Conservation (phyloP, 2,888 invertebrate genomes). For the Agapostemon virescens region DNA sequence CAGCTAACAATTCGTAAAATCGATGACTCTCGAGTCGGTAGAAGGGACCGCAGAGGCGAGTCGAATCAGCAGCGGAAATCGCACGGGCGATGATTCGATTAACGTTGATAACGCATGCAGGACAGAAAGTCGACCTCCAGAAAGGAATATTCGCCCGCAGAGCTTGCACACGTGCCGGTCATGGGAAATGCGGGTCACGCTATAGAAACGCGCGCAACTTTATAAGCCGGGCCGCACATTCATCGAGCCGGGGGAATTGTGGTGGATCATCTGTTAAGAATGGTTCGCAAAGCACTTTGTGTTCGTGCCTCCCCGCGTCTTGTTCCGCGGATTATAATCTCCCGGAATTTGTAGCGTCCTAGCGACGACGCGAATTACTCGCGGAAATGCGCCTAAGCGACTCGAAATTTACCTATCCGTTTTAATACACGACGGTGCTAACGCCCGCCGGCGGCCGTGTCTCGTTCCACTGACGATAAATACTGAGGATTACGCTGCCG, state of each 20-base stretch:
- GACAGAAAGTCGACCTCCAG: constrained; percentile 6
- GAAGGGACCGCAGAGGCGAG: not conserved
- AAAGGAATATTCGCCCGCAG: constrained; percentile 28
- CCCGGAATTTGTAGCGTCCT: constrained; percentile 31
- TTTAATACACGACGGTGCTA: constrained; percentile 27
- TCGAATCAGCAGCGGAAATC: constrained; percentile 20
- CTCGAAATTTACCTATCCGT: constrained; percentile 35
- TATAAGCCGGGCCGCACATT: constrained; percentile 33
- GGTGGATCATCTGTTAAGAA: constrained; percentile 59
- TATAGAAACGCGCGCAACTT: constrained; percentile 40
- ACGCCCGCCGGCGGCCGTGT: not conserved
- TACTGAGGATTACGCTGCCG: constrained; percentile 27
- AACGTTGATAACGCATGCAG: constrained; percentile 10
- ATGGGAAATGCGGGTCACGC: constrained; percentile 36
- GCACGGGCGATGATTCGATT: not conserved
- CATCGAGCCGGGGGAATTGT: constrained; percentile 34
- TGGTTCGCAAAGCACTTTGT: constrained; percentile 55
- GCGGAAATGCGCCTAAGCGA: constrained; percentile 21
- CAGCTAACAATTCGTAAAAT: not conserved
- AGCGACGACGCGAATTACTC: constrained; percentile 31
- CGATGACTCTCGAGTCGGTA: no score
- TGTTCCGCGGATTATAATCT: constrained; percentile 38
- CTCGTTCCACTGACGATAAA: constrained; percentile 38
- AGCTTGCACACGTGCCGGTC: constrained; percentile 2
- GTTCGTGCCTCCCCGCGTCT: constrained; percentile 2